Evolutionary conservation across 2,797 vertebrate species (phyloP).

Genomic region (Ptychadena robeensis): DNA sequence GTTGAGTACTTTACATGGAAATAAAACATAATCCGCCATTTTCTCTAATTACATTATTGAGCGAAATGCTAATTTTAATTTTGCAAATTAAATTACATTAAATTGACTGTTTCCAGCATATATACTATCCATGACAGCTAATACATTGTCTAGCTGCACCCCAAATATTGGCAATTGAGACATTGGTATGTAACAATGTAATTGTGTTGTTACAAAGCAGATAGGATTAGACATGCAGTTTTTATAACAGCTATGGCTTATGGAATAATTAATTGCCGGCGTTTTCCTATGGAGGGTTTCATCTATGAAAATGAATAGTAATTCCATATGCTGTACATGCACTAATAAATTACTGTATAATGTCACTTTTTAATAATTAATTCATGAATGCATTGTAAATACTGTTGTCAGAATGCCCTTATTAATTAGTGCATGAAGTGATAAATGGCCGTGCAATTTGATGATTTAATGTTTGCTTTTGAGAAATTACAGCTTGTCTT

Average conservation of each 20-base stretch:
- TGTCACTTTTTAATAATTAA: constrained; percentile 13
- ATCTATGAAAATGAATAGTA: not conserved
- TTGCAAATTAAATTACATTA: too few species aligned
- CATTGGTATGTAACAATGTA: not conserved
- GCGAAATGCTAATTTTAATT: too few species aligned
- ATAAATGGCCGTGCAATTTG: constrained; percentile 14
- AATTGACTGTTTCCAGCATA: too few species aligned
- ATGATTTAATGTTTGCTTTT: constrained; percentile 39
- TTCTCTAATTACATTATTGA: too few species aligned
- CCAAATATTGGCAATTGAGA: not conserved
- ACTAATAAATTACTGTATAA: constrained; percentile 13
- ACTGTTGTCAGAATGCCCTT: constrained; percentile 4
- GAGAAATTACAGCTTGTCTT: constrained; percentile 13
- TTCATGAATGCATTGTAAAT: constrained; percentile 12
- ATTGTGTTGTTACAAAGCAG: not conserved
- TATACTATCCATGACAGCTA: too few species aligned
- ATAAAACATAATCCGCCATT: too few species aligned
- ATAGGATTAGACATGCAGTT: not conserved
- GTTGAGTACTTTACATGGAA: too few species aligned
- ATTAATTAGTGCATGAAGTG: constrained; percentile 27
- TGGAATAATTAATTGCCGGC: not conserved
- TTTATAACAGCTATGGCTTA: not conserved
- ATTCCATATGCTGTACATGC: not conserved
- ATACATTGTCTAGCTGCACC: too few species aligned
- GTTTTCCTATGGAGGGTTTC: not conserved